A percentile compares a stretch with the other conserved stretches of the same genome.
Evolutionary conservation across 2,888 invertebrate species (phyloP).

Genomic region (Abrostola tripartita): DNA sequence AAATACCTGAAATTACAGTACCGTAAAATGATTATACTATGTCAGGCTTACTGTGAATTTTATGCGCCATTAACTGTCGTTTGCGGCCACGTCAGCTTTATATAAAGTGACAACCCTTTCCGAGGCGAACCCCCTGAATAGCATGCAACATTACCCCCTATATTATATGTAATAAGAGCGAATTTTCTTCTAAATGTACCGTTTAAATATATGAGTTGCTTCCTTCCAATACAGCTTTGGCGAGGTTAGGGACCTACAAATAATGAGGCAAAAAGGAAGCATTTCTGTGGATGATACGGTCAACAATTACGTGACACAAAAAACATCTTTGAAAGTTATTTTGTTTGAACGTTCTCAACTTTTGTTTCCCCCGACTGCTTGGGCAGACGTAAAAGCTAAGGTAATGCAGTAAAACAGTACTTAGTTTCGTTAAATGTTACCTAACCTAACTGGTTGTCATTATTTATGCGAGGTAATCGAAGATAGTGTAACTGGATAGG

Average conservation of each 20-base stretch:
- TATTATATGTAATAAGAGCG: conserved; percentile 52
- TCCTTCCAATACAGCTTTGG: conserved; percentile 68
- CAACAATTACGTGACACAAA: conserved; percentile 27
- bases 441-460: too few species aligned
- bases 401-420: too few species aligned
- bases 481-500: too few species aligned
- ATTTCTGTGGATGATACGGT: conserved; percentile 59
- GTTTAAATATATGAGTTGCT: conserved; percentile 70
- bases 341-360: too few species aligned
- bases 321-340: neutral
- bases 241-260: conserved; percentile 66
- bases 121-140: conserved; percentile 57
- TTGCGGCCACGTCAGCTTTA: conserved; percentile 81
- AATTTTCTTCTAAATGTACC: conserved; percentile 53
- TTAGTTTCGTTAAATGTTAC: too few species aligned
- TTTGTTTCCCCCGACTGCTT: too few species aligned
- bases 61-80: conserved; percentile 84
- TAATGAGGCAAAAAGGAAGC: conserved; percentile 73
- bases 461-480: too few species aligned
- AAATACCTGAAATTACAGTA: conserved; percentile 64
- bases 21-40: conserved; percentile 75
- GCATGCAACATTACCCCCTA: conserved; percentile 66
- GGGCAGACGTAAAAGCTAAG: too few species aligned
- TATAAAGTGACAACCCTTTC: conserved; percentile 82
- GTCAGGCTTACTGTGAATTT: conserved; percentile 79